Evolutionary conservation across 2,888 invertebrate species (phyloP).

Genomic region (Malthinus seriepunctatus): DNA sequence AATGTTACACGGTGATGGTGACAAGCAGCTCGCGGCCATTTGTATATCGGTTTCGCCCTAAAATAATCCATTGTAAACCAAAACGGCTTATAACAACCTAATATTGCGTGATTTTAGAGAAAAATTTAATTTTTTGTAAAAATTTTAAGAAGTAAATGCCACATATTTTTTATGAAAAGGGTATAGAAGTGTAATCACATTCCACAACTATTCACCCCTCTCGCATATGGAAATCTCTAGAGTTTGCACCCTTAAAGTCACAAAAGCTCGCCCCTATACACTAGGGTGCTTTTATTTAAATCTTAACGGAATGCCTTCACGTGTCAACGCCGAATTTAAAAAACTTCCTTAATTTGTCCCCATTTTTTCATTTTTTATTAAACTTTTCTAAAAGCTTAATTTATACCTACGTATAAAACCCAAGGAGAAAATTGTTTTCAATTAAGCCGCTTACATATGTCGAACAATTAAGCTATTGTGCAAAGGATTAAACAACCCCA

Average conservation of each 20-base stretch:
- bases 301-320: conserved; percentile 34
- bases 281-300: conserved; percentile 35
- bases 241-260: conserved; percentile 33
- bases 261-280: conserved; percentile 28
- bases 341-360: conserved; percentile 1
- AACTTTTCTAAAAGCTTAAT: too few species aligned
- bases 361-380: not conserved
- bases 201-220: conserved; percentile 37
- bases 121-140: too few species aligned
- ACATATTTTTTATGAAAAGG: conserved; percentile 5
- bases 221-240: conserved; percentile 38
- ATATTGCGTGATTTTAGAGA: too few species aligned
- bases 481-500: too few species aligned
- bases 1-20: too few species aligned
- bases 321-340: conserved; percentile 29
- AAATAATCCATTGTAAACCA: too few species aligned
- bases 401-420: too few species aligned
- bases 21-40: too few species aligned
- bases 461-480: not conserved
- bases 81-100: too few species aligned
- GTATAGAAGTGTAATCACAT: conserved; percentile 32
- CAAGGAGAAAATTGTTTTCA: not conserved
- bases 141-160: not conserved
- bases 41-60: too few species aligned
- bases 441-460: conserved; percentile 7